phyloP scores from a whole-genome alignment of 2,888 invertebrate species.

The Rhingia rostrata region DNA sequence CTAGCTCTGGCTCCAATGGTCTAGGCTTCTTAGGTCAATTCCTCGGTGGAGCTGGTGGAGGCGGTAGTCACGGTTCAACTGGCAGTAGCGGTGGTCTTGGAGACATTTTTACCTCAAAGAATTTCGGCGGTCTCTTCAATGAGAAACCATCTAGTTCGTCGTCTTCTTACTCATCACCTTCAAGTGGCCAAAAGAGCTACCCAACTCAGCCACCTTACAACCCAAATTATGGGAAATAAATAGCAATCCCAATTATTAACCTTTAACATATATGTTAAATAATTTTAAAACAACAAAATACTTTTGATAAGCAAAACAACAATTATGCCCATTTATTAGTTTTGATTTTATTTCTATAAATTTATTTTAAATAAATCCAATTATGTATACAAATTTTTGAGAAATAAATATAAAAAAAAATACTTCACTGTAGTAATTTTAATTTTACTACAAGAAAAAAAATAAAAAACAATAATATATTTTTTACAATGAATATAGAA shows the following conservation, averaged over 20 bases:
- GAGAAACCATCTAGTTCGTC: slow-evolving; percentile 79
- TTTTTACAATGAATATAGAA: slow-evolving; percentile 63
- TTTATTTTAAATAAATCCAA: background rate
- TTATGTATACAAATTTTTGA: slow-evolving; percentile 30
- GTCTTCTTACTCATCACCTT: slow-evolving; percentile 64
- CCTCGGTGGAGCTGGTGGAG: slow-evolving; percentile 74
- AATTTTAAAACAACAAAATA: background rate
- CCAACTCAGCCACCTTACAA: slow-evolving; percentile 81
- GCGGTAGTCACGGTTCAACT: slow-evolving; percentile 71
- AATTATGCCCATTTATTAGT: too few relatives aligned
- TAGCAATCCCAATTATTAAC: slow-evolving; percentile 1
- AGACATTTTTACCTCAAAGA: slow-evolving; percentile 80
- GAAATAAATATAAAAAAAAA: slow-evolving; percentile 24
- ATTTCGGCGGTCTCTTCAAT: slow-evolving; percentile 82
- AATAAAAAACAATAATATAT: slow-evolving; percentile 69
- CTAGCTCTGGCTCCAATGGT: slow-evolving; percentile 75
- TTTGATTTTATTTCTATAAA: too few relatives aligned
- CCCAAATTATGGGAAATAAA: slow-evolving; percentile 60
- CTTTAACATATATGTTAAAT: slow-evolving; percentile 17
- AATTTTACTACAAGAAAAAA: slow-evolving; percentile 23
- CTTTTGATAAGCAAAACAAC: slow-evolving; percentile 20
- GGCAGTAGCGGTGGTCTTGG: slow-evolving; percentile 77
- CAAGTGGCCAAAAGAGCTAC: slow-evolving; percentile 78
- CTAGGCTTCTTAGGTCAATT: slow-evolving; percentile 75
- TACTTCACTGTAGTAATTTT: slow-evolving; percentile 26